Percentiles rank a stretch among this genome's conserved stretches.
These are phyloP conservation scores for Chromis chromis DNA, from an alignment of 2,797 vertebrate species.

Conservation along the genomic window DNA sequence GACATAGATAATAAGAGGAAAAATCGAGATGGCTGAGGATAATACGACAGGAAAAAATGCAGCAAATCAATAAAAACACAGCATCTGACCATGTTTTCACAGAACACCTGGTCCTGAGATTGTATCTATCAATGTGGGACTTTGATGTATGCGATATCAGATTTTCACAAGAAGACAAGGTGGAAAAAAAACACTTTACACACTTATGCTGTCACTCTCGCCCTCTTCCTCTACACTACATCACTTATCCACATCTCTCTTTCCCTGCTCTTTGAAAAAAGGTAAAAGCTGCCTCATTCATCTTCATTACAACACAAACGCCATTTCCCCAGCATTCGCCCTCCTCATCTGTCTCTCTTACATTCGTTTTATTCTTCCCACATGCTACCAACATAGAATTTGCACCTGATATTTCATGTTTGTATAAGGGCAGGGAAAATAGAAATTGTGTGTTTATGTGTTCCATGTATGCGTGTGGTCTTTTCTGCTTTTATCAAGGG, in stretches of 20 bases:
- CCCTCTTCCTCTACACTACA: conserved; percentile 14
- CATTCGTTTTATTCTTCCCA: conserved; percentile 40
- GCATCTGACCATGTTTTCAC: conserved; percentile 21
- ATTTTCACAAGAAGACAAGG: conserved; percentile 30
- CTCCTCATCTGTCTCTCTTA: conserved; percentile 56
- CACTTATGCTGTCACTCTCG: conserved; percentile 33
- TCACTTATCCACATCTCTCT: conserved; percentile 12
- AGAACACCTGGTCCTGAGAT: conserved; percentile 15
- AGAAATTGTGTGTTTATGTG: conserved; percentile 25
- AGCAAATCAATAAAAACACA: conserved; percentile 23
- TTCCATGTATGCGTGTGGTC: conserved; percentile 44
- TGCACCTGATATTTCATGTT: conserved; percentile 17
- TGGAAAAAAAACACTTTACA: conserved; percentile 12
- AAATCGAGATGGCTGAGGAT: conserved; percentile 21
- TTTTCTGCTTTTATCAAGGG: conserved; percentile 43
- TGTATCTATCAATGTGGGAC: conserved; percentile 5
- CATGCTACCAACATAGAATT: neutral
- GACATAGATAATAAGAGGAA: conserved; percentile 31
- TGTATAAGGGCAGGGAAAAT: conserved; percentile 5
- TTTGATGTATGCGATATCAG: conserved; percentile 43
- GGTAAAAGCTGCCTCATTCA: conserved; percentile 47
- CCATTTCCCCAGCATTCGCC: conserved; percentile 37
- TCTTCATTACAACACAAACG: conserved; percentile 65
- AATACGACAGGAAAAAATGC: conserved; percentile 26
- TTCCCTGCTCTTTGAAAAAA: conserved; percentile 19